Evolutionary conservation across 2,113 vertebrate species (phyloP), one percentile per base, ranked within the genome.

Genomic region (Syrrhaptes paradoxus): DNA sequence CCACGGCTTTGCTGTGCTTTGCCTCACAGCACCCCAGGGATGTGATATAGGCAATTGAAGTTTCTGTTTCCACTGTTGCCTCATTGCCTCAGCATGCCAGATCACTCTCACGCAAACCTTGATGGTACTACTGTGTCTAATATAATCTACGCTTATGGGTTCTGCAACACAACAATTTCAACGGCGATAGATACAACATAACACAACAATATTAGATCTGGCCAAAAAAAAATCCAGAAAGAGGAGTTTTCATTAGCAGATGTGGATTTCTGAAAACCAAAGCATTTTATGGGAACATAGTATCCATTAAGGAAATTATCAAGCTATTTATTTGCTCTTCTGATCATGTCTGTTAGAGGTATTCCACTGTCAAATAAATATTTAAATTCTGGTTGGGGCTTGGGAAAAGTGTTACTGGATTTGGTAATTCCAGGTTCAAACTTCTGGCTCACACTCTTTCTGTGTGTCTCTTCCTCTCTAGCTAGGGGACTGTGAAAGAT

Each of bases 1-100:
- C 18, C 61, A 84, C 19, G 31, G 62, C 78, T 94, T 96, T 90
- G 87, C 72, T 96, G 74, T 79, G 49, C 63, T 95, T 92, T 97
- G 86, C 82, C 76, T 94, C 94, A 97, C 76, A 96, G 76, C 77
- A 93, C 87, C 34, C 76, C 51, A 36, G 58, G 81, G 95, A 80
- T 62, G 36, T 58, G 89, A 90, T 79, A 51, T 1, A 93, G 79
- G 89, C 79, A 90, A 61, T 85, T 62, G 61, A 80, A 92, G 59
- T 85, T 72, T 74, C 82, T 96, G 80, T 96, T 80, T 78, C 67
- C 65, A 93, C 52, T 94, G 96, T 89, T 32, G 66, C 58, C 71
- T 97, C 90, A 36, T 85, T 93, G 91, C 75, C 54, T 96, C 68
- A 79, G 70, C 68, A 16, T 31, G 48, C 70, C 95, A 95, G 90